A percentile compares a stretch with the other conserved stretches of the same genome.
Evolutionary conservation across 1,140 invertebrate species (phyloP).

Genomic region (Megathymus violae): DNA sequence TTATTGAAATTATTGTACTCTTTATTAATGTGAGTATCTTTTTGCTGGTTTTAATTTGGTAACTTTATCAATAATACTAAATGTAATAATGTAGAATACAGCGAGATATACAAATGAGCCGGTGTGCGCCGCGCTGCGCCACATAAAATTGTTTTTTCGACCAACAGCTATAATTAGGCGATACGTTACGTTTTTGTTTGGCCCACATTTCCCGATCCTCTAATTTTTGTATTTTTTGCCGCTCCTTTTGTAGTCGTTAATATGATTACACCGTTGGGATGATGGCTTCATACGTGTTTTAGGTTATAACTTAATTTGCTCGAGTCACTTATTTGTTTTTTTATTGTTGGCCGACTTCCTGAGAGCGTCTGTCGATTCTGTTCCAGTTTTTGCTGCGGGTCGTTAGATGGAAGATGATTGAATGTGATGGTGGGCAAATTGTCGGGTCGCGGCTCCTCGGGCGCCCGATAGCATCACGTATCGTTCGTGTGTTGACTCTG

Average conservation of each 20-base stretch:
- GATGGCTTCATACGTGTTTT: constrained; percentile 83
- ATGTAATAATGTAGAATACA: too few relatives aligned
- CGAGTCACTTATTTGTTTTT: constrained; percentile 81
- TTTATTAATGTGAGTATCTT: too few relatives aligned
- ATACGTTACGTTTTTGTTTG: constrained; percentile 83
- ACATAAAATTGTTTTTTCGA: constrained; percentile 82
- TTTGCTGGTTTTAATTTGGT: too few relatives aligned
- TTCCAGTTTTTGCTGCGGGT: constrained; percentile 66
- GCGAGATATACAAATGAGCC: constrained; percentile 32
- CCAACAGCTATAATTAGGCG: constrained; percentile 81
- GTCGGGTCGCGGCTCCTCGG: constrained; percentile 43
- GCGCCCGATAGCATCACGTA: constrained; percentile 54
- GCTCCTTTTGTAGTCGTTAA: constrained; percentile 82
- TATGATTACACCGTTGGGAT: constrained; percentile 82
- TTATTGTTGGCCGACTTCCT: constrained; percentile 79
- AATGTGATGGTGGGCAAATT: constrained; percentile 77
- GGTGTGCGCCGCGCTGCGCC: constrained; percentile 59
- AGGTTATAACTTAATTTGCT: constrained; percentile 83
- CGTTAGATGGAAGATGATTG: constrained; percentile 75
- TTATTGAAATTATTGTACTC: too few relatives aligned
- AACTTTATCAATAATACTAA: too few relatives aligned
- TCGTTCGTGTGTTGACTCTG: constrained; percentile 56
- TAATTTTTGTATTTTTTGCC: constrained; percentile 82
- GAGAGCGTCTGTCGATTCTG: constrained; percentile 67
- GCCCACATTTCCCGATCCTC: constrained; percentile 82